Base-by-base conservation (phyloP, 2,797 vertebrate genomes). In the Epinephelus malabaricus region DNA sequence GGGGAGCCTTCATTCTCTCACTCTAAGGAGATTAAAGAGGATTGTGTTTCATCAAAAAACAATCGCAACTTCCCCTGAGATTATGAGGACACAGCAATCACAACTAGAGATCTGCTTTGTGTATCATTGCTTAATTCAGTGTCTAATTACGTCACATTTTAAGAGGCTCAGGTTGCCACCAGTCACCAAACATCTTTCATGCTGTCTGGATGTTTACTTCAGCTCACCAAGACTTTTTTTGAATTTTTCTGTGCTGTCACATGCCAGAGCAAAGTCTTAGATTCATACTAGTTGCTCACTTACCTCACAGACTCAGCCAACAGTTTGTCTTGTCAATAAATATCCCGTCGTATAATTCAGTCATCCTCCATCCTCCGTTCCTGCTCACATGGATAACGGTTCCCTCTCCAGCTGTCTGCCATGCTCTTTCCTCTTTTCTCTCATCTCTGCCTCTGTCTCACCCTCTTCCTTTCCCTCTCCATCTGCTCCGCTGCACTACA, bases 401-500 rank as follows among this genome's bases (percentile, higher is more conserved):
- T 71, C 38, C 49, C 23, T 85, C 84, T 74, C 84, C 65, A 78
- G 76, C 81, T 77, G 76, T 68, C 81, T 73, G 7, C 69, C 70
- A 12, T 23, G 27, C 56, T 80, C 79, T 69, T 53, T 51, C 58
- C 21, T 54, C 21, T 61, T 70, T 38, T 50, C 51, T 73, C 79
- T 83, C 74, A 46, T 86, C 77, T 78, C 71, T 71, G 62, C 60
- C 43, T 76, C 71, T 58, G 64, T 45, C 56, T 78, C 75, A 62
- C 54, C 62, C 34, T 54, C 55, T 76, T 78, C 60, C 61, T 81
- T 27, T 73, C 56, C 51, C 40, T 73, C 83, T 80, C 83, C 79
- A 73, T 84, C 84, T 79, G 83, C 87, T 88, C 79, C 10, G 17
- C 74, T 79, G 89, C 82, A 69, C 79, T 69, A 68, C 73, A 60